Conservation (phyloP, 1,140 invertebrate species). For the Aphidius gifuensis region DNA sequence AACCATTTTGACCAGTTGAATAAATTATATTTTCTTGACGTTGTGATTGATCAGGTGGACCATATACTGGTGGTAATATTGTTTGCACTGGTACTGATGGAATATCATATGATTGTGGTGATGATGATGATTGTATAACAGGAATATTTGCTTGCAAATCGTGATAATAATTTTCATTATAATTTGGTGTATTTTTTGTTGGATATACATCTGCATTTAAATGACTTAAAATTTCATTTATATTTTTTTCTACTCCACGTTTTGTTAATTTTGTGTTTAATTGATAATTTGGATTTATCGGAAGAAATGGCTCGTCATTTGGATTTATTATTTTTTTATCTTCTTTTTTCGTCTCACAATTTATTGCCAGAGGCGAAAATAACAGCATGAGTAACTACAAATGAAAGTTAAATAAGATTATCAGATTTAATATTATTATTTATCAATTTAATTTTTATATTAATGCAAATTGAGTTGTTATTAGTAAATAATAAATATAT, state of each 20-base stretch:
- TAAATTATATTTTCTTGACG: constrained; percentile 24
- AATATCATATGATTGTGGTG: too few species aligned
- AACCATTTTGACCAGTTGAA: constrained; percentile 35
- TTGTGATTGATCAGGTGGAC: too few species aligned
- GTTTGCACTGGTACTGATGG: too few species aligned
- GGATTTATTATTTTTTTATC: constrained; percentile 27
- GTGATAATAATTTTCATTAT: constrained; percentile 29
- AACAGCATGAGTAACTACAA: constrained; percentile 42
- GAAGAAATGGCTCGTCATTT: constrained; percentile 50
- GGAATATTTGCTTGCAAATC: constrained; percentile 15
- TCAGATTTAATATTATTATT: neutral
- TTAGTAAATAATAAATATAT: neutral
- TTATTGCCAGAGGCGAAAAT: constrained; percentile 33
- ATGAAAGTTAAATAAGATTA: constrained; percentile 6
- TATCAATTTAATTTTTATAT: neutral
- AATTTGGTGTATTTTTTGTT: constrained; percentile 42
- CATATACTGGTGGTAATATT: too few species aligned
- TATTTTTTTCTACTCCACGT: constrained; percentile 39
- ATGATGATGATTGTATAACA: too few species aligned
- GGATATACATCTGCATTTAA: constrained; percentile 40
- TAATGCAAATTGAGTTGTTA: neutral
- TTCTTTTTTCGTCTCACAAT: constrained; percentile 32
- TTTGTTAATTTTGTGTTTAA: constrained; percentile 50
- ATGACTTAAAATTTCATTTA: constrained; percentile 23
- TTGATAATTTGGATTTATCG: constrained; percentile 47